Evolutionary conservation across 2,888 invertebrate species (phyloP).

Genomic region (Zaprionus bogoriensis): DNA sequence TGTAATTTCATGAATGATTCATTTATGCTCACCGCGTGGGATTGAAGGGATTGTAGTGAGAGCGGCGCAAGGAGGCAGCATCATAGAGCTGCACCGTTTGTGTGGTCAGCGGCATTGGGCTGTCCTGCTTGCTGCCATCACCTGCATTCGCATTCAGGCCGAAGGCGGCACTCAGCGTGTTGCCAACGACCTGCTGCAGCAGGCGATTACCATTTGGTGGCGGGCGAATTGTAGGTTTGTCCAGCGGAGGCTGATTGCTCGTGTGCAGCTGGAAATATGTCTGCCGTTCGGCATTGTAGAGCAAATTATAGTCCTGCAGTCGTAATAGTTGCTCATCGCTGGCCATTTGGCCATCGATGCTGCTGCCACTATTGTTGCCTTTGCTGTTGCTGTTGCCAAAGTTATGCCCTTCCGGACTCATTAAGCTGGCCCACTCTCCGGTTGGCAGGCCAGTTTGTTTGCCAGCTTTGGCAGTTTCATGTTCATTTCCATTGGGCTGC

Average conservation of each 20-base stretch:
- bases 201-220: slow-evolving; percentile 33
- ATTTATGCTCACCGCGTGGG: slow-evolving; percentile 78
- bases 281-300: slow-evolving; percentile 78
- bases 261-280: slow-evolving; percentile 78
- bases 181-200: slow-evolving; percentile 68
- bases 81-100: slow-evolving; percentile 76
- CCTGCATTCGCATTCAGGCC: slow-evolving; percentile 56
- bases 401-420: slow-evolving; percentile 43
- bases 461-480: slow-evolving; percentile 31
- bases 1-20: slow-evolving; percentile 3
- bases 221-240: background rate
- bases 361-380: background rate
- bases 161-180: slow-evolving; percentile 71
- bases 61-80: slow-evolving; percentile 71
- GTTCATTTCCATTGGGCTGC: slow-evolving; percentile 33
- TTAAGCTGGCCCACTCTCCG: slow-evolving; percentile 39
- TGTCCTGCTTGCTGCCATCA: slow-evolving; percentile 10
- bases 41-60: slow-evolving; percentile 79
- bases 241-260: slow-evolving; percentile 6
- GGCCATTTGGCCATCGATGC: slow-evolving; percentile 27
- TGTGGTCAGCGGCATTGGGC: slow-evolving; percentile 33
- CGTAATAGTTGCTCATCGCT: slow-evolving; percentile 63
- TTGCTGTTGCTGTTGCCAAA: slow-evolving; percentile 17
- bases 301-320: slow-evolving; percentile 75
- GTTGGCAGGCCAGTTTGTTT: slow-evolving; percentile 47